Evolutionary conservation across 2,888 invertebrate species (phyloP).

Genomic region (Protonemura montana): DNA sequence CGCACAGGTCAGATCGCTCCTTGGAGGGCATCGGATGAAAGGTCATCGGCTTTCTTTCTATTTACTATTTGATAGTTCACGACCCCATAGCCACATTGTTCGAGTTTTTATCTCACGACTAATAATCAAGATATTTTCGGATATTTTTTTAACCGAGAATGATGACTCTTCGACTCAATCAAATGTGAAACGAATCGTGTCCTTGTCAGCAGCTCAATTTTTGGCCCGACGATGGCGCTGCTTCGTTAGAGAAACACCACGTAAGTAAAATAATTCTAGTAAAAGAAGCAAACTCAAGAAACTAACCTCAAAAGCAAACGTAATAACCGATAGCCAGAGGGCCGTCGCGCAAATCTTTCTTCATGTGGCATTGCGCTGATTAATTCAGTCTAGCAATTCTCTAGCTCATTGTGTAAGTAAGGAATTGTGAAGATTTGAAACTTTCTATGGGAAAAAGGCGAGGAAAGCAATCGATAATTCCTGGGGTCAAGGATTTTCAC

Average conservation of each 20-base stretch:
- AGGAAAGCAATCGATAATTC: not conserved
- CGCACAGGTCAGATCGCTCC: not conserved
- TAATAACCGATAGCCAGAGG: no score
- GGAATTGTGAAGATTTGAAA: not conserved
- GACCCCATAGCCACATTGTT: not conserved
- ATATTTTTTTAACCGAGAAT: no score
- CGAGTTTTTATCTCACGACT: not conserved
- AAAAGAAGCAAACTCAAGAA: no score
- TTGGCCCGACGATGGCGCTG: no score
- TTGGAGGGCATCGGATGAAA: not conserved
- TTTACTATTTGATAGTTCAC: not conserved
- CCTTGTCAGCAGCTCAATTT: no score
- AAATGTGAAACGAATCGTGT: no score
- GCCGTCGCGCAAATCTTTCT: no score
- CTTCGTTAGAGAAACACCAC: no score
- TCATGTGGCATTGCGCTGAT: not conserved
- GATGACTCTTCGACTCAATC: no score
- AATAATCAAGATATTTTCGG: no score
- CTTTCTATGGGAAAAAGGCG: not conserved
- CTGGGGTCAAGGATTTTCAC: slow-evolving; percentile 8
- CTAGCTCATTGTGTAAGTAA: not conserved
- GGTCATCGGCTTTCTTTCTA: not conserved
- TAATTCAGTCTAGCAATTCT: not conserved
- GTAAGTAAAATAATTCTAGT: no score
- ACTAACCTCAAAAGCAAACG: no score